These are phyloP conservation scores for Steinernema feltiae DNA, from an alignment of 1,140 invertebrate genomes.

Conservation along the genomic window DNA sequence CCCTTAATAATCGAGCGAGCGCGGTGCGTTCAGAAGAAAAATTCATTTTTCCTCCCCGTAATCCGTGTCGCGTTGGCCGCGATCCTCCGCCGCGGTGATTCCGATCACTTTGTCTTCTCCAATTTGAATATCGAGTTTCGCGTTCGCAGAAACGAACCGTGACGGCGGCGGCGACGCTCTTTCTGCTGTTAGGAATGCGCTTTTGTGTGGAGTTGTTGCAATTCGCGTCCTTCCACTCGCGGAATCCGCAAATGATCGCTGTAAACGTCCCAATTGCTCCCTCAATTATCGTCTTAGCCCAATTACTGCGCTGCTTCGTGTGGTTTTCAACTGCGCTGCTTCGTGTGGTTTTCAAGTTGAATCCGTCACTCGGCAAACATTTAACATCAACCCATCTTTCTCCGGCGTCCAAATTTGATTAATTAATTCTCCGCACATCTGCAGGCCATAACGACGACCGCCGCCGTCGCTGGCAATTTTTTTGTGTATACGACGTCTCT, in stretches of 20 bases:
- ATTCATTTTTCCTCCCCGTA: background rate
- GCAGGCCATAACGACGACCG: background rate
- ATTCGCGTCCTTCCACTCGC: background rate
- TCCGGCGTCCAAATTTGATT: background rate
- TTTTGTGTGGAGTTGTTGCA: background rate
- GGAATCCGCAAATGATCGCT: background rate
- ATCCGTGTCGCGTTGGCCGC: background rate
- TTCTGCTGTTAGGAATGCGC: background rate
- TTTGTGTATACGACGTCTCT: background rate
- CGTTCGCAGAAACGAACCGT: background rate
- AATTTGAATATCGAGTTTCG: constrained; percentile 4
- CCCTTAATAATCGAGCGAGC: constrained; percentile 10
- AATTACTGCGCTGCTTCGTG: background rate
- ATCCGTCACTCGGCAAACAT: constrained; percentile 6
- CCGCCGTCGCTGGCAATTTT: background rate
- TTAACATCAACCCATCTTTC: background rate
- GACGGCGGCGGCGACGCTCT: background rate
- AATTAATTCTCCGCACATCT: constrained; percentile 10
- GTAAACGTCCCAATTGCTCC: background rate
- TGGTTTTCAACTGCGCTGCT: no score
- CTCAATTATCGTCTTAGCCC: constrained; percentile 1
- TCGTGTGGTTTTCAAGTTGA: background rate
- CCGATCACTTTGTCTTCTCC: background rate
- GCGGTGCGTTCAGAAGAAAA: background rate
- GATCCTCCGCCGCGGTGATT: background rate